Conservation (phyloP, 2,113 vertebrate genomes). For the Craseonycteris thonglongyai region DNA sequence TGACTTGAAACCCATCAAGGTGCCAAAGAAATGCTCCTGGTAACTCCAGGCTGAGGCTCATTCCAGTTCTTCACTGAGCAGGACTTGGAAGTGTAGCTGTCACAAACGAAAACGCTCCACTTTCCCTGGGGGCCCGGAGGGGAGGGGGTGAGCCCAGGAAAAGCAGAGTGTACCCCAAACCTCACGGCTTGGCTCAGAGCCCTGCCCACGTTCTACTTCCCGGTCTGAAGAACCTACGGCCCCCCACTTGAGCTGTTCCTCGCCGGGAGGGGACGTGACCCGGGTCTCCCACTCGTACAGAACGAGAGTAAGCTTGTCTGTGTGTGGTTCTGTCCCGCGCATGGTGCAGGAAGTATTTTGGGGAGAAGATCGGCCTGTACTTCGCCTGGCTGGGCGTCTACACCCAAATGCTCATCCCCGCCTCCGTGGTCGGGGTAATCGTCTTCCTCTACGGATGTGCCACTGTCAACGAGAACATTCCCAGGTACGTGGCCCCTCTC, state of each 20-base stretch:
- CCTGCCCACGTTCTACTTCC: accelerated
- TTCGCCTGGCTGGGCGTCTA: constrained; percentile 99
- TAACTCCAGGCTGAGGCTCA: neutral
- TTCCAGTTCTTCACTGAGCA: neutral
- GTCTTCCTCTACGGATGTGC: constrained; percentile 97
- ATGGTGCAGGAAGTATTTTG: constrained; percentile 94
- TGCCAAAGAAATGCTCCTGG: neutral
- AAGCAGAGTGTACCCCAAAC: neutral
- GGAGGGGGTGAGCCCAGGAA: neutral
- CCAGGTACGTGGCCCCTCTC: constrained; percentile 83
- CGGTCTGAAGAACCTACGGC: neutral
- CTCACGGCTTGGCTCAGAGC: neutral
- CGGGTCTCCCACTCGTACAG: accelerated
- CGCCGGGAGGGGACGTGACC: accelerated
- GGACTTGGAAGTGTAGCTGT: neutral
- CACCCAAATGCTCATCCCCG: constrained; percentile 97
- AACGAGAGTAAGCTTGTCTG: accelerated
- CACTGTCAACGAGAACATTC: constrained; percentile 93
- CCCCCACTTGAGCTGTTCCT: accelerated
- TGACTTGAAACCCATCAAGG: neutral
- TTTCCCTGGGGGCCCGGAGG: neutral
- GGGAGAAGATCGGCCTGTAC: constrained; percentile 98
- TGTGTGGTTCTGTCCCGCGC: neutral
- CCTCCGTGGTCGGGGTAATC: constrained; percentile 92
- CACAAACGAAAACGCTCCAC: accelerated